Base-by-base conservation (phyloP, 2,797 vertebrate species). In the Poecilia wingei region DNA sequence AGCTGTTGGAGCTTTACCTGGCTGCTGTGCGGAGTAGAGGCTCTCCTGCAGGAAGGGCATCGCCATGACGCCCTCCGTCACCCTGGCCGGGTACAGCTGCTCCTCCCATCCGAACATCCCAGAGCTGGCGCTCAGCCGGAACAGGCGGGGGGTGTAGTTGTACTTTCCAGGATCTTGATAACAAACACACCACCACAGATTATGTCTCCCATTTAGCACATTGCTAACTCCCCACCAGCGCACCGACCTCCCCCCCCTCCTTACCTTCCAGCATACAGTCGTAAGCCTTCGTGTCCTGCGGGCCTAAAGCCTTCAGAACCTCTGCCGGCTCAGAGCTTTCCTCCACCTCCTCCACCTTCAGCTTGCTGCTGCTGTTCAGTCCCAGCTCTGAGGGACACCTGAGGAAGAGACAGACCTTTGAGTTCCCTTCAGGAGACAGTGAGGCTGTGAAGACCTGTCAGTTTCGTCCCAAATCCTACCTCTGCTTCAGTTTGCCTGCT, bases 181-280 rank as follows among this genome's bases (percentile, higher is more conserved):
- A 72, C 72, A 87, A 57, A 75, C 74, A 70, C 31, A 81, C 73
- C 45, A 28, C 13, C 6, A 16, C 20, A 9, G 7, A 57, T 57
- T 18, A 73, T n/a, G 14, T 33, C 28, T 57, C 22, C 5, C 31
- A 25, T 10, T 46, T 22, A 9, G n/a, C 28, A 66, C 16, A 45
- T 20, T 43, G 16, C 25, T 36, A 7, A 25, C 33, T 22, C 7
- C 4, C 13, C 59, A 16, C 10, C 39, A 80, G 71, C 0, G 4
- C 53, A 28, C 25, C 20, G n/a, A 6, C 53, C 22, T 53, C 12
- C 14, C 46, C 1, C 7, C 1, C 49, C 1, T 7, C 22, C 3
- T 53, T 82, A 96, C 96, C 96, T 94, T 96, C 87, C 79, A 97
- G 92, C 96, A 97, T 96, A 55, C 95, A 96, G 91, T 97, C 96